Base-by-base conservation (phyloP, 2,113 vertebrate species). In the Pseudorhombus dupliciocellatus region DNA sequence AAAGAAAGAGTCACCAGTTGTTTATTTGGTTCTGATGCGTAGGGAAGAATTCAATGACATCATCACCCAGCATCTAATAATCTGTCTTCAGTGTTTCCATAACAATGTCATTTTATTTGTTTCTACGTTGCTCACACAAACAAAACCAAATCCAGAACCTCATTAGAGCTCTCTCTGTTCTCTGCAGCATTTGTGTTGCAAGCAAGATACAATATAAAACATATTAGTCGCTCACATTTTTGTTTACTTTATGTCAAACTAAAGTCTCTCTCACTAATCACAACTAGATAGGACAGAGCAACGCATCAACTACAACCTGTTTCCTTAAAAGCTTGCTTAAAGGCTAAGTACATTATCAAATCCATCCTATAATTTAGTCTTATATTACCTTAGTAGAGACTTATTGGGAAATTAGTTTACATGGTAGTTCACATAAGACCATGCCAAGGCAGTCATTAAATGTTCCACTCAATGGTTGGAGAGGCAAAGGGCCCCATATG, bases 401-500 rank as follows among this genome's bases (percentile, higher is more conserved):
- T 5, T 3, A n/a, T 3, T 46, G 42, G 66, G 21, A 50, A 56
- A 69, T 44, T 24, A 31, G 24, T 25, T 55, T 40, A 56, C 57
- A 62, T 31, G 46, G 50, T 28, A 58, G 56, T 34, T 3, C 40
- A 57, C 18, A 70, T 20, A 66, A 65, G 25, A 62, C 60, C 18
- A 77, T 86, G 65, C 22, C 15, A 50, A 57, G 66, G 80, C 64
- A 82, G 75, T 77, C 70, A 80, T 85, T 80, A 75, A 77, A 74
- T 84, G 64, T 84, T 87, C 71, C 84, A 84, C 69, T 59, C 21
- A 4, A 31, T 81, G 75, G 64, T 80, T 80, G 82, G 70, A 70
- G 69, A 81, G 72, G 73, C 44, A 6, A 67, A 80, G 75, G 81
- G 77, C 82, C 82, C 79, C 69, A 84, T 84, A 84, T 84, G 71